Evolutionary conservation across 2,113 vertebrate species (phyloP), one percentile per base, ranked within the genome.

Genomic region (Pedetes capensis): DNA sequence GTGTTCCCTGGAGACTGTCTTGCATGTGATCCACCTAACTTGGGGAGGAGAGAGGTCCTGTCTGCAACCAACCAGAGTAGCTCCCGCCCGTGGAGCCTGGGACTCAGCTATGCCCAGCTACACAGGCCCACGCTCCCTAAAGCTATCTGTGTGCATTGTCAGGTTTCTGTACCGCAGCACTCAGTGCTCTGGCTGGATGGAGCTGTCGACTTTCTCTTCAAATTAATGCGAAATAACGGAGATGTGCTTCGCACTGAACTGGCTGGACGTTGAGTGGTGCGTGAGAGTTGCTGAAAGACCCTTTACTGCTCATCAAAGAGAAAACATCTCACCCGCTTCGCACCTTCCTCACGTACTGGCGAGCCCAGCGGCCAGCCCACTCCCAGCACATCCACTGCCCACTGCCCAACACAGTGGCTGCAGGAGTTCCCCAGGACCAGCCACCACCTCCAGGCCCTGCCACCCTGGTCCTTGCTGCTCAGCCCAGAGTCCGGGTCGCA

Each of bases 51-150:
- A 51, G 42, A 39, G n/a, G 34, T 20, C 81, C 29, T 0, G 3
- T 25, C 61, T 49, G 16, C 55, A 18, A 17, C 9, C 66, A 23
- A 14, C 6, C 37, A 23, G 44, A 47, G 17, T 2, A 0, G 16
- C 63, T 34, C 63, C 29, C 2, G 53, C 42, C 55, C 1, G 32
- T 49, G 6, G 0, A 9, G 2, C 16, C 5, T 2, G 11, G 39
- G n/a, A 4, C 0, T 2, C 12, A n/a, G 0, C 47, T 0, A 0
- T 3, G 49, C 8, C 17, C 49, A 12, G 4, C 0, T 2, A 10
- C 5, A 27, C 64, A 61, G 79, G 32, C 4, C 27, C 3, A 0
- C 14, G 34, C 13, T 3, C 13, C 32, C 37, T 11, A 14, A 55
- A 37, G 0, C 1, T 0, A 3, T 39, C 34, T 61, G 5, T 39